These are phyloP conservation scores for Desmodus rotundus DNA, from an alignment of 2,113 vertebrate species.

Conservation along the genomic window DNA sequence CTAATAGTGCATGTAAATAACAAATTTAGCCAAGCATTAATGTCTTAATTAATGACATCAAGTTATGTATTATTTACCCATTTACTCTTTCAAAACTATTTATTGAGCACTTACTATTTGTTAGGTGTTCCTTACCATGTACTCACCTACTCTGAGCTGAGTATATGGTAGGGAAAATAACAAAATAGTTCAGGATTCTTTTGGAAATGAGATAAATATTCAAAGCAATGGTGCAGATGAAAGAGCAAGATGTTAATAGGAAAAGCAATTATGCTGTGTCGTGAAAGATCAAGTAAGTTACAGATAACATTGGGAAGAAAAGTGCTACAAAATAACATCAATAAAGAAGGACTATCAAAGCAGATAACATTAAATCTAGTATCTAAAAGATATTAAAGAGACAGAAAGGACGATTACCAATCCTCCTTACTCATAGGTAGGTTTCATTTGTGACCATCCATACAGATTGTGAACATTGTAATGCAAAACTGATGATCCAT, in stretches of 20 bases:
- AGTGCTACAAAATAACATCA: neutral
- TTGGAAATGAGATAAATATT: neutral
- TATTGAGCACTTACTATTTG: neutral
- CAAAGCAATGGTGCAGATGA: neutral
- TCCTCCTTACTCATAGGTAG: conserved; percentile 81
- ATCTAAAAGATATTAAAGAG: neutral
- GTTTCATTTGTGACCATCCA: conserved; percentile 86
- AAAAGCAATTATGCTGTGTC: neutral
- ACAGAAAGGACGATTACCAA: neutral
- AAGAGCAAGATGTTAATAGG: neutral
- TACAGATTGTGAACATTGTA: conserved; percentile 88
- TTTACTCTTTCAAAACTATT: neutral
- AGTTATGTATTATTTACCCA: neutral
- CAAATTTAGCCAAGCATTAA: neutral
- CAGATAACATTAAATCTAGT: neutral
- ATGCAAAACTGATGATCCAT: conserved; percentile 84
- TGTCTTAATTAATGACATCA: neutral
- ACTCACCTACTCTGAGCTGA: neutral
- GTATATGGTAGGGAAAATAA: neutral
- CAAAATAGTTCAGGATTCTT: neutral
- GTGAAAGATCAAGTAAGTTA: neutral
- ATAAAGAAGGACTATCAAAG: neutral
- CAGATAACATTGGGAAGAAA: neutral
- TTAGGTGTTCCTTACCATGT: neutral
- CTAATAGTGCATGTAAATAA: neutral